phyloP scores from a whole-genome alignment of 2,888 invertebrate species.

The Drosophila incognita region DNA sequence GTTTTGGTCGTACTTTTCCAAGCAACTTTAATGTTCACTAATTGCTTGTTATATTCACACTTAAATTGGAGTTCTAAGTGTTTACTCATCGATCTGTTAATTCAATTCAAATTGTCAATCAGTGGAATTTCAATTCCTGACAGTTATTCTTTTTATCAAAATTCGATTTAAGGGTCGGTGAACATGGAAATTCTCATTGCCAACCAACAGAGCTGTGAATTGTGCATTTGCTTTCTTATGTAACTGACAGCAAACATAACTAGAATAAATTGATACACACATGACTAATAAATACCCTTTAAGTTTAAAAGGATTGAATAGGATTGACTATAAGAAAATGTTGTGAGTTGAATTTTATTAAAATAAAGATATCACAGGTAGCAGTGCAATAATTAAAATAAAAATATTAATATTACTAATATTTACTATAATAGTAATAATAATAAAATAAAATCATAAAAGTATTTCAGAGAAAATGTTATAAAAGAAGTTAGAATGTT shows the following conservation, averaged over 20 bases:
- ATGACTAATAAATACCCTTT: background rate
- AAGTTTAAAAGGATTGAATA: background rate
- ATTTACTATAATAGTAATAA: background rate
- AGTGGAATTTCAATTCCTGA: background rate
- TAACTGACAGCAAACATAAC: background rate
- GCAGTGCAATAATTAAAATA: background rate
- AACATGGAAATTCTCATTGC: background rate
- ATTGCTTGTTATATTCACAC: conserved; percentile 12
- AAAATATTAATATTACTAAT: background rate
- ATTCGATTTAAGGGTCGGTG: background rate
- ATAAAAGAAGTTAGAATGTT: background rate
- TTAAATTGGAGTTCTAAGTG: background rate
- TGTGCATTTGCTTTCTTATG: background rate
- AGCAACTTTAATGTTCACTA: conserved; percentile 17
- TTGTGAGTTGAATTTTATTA: background rate
- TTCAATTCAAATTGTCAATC: conserved; percentile 23
- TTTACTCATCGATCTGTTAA: conserved; percentile 15
- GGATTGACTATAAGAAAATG: background rate
- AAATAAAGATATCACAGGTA: no score
- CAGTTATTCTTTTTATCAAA: background rate
- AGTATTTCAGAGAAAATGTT: background rate
- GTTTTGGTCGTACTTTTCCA: background rate
- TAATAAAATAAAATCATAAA: background rate
- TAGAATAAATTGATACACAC: background rate
- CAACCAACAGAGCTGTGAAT: background rate